These are phyloP conservation scores for Drosophila eohydei DNA, from an alignment of 2,888 invertebrate genomes.

Conservation along the genomic window DNA sequence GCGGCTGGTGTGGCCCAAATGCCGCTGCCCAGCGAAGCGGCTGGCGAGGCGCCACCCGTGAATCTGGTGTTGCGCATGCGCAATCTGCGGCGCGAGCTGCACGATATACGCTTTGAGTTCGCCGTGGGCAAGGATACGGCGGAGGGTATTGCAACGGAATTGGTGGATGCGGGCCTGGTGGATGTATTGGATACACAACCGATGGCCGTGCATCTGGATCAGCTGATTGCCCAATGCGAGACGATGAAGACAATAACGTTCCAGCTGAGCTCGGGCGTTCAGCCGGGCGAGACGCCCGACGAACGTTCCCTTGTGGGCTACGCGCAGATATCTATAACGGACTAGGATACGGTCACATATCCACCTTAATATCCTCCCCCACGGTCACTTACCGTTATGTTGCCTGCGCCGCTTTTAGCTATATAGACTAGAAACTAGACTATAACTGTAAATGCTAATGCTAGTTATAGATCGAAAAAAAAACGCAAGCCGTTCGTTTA, in stretches of 20 bases:
- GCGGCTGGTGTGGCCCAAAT: slow-evolving; percentile 67
- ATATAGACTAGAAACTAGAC: slow-evolving; percentile 59
- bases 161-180: slow-evolving; percentile 97
- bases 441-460: slow-evolving; percentile 55
- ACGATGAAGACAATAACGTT: slow-evolving; percentile 92
- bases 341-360: slow-evolving; percentile 86
- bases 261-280: slow-evolving; percentile 91
- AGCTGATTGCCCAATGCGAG: slow-evolving; percentile 91
- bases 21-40: slow-evolving; percentile 58
- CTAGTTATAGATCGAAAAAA: slow-evolving; percentile 62
- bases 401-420: slow-evolving; percentile 65
- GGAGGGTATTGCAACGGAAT: slow-evolving; percentile 96
- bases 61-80: slow-evolving; percentile 96
- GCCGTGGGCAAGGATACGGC: slow-evolving; percentile 94
- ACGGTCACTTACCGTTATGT: slow-evolving; percentile 31
- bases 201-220: slow-evolving; percentile 97
- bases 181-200: slow-evolving; percentile 95
- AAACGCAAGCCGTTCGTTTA: slow-evolving; percentile 43
- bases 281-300: slow-evolving; percentile 93
- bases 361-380: slow-evolving; percentile 8
- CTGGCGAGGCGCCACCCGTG: slow-evolving; percentile 86
- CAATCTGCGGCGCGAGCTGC: slow-evolving; percentile 95
- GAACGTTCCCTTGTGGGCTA: slow-evolving; percentile 98
- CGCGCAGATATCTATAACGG: slow-evolving; percentile 98
- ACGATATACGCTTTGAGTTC: slow-evolving; percentile 99